Conservation (phyloP, 92 coral and sea anemone genomes). For the Blastomussa wellsi region DNA sequence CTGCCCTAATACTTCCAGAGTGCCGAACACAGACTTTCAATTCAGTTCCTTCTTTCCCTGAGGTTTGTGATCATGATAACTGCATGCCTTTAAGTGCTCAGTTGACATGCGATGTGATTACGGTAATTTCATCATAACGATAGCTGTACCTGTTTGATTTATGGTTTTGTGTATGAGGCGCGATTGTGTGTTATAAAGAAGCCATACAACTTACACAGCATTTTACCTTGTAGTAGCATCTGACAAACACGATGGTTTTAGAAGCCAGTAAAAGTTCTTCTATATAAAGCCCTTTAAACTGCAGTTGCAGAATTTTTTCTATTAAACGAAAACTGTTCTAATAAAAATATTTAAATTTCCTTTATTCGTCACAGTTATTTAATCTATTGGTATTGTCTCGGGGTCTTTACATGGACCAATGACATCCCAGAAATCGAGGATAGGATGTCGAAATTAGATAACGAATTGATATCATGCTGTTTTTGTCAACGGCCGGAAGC, state of each 20-base stretch:
- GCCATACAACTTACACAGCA: too few species aligned
- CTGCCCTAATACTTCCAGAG: too few species aligned
- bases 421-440: background rate
- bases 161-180: too few species aligned
- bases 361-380: background rate
- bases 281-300: background rate
- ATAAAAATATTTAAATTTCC: too few species aligned
- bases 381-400: background rate
- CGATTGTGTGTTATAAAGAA: too few species aligned
- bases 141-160: too few species aligned
- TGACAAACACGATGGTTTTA: background rate
- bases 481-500: background rate
- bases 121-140: too few species aligned
- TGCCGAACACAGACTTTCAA: too few species aligned
- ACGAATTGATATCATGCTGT: slow-evolving; percentile 9
- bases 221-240: background rate
- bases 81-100: too few species aligned
- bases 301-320: background rate
- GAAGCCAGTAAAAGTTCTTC: background rate
- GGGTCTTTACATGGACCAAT: slow-evolving; percentile 2
- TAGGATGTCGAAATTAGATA: background rate
- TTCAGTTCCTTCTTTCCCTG: too few species aligned
- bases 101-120: too few species aligned
- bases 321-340: background rate
- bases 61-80: too few species aligned